Conservation (phyloP, 2,797 vertebrate species). For the Malacoraja senta region DNA sequence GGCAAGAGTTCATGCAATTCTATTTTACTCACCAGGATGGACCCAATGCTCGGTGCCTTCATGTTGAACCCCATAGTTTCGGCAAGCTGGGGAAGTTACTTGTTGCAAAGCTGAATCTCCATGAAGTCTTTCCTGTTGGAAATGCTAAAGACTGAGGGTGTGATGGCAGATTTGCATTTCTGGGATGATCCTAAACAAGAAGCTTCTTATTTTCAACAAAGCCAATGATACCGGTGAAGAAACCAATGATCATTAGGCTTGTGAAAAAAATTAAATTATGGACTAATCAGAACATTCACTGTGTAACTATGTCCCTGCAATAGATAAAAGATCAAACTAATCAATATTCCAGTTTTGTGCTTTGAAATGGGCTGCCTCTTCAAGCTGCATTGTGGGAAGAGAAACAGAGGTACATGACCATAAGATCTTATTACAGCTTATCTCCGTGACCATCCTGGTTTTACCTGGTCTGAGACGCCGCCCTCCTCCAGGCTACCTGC, state of each 20-base stretch:
- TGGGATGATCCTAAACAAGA: neutral
- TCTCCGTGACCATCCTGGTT: too few relatives aligned
- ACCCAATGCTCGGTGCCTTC: neutral
- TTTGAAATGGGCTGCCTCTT: neutral
- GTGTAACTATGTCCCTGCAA: too few relatives aligned
- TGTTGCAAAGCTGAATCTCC: neutral
- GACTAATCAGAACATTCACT: neutral
- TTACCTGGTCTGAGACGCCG: too few relatives aligned
- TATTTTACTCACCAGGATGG: neutral
- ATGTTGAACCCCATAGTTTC: neutral
- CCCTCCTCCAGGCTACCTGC: too few relatives aligned
- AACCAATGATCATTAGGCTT: neutral
- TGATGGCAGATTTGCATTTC: neutral
- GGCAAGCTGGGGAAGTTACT: neutral
- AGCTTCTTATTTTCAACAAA: neutral
- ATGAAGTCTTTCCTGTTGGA: neutral
- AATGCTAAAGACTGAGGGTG: neutral
- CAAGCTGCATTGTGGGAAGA: too few relatives aligned
- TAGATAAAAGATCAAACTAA: too few relatives aligned
- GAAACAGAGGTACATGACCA: too few relatives aligned
- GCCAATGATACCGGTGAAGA: neutral
- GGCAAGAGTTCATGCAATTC: neutral
- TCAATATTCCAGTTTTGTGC: neutral
- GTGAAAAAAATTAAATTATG: neutral
- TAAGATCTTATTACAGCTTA: too few relatives aligned